phyloP scores from a whole-genome alignment of 2,888 invertebrate species.

The Ophion slaviceki region DNA sequence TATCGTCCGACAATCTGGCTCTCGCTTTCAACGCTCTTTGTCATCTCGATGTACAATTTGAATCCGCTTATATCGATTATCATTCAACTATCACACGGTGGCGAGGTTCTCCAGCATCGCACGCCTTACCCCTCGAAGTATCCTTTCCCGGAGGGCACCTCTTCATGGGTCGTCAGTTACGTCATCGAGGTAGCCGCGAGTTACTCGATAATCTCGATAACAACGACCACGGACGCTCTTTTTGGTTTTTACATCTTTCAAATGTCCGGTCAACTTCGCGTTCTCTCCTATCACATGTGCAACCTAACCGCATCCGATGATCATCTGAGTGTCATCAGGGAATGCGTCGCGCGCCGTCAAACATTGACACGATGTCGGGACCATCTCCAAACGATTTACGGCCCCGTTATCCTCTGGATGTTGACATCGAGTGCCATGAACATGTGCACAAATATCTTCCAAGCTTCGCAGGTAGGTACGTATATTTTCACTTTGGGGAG shows the following conservation, averaged over 20 bases:
- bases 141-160: slow-evolving; percentile 65
- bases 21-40: slow-evolving; percentile 32
- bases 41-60: slow-evolving; percentile 39
- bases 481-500: too few species aligned
- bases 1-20: slow-evolving; percentile 47
- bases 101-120: slow-evolving; percentile 55
- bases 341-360: slow-evolving; percentile 63
- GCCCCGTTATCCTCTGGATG: slow-evolving; percentile 69
- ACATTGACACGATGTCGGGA: slow-evolving; percentile 64
- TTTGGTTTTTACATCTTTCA: slow-evolving; percentile 73
- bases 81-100: slow-evolving; percentile 42
- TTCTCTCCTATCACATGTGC: slow-evolving; percentile 57
- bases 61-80: slow-evolving; percentile 64
- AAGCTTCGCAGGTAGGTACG: slow-evolving; percentile 65
- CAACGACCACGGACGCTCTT: slow-evolving; percentile 69
- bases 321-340: slow-evolving; percentile 51
- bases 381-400: slow-evolving; percentile 69
- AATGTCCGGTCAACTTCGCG: slow-evolving; percentile 69
- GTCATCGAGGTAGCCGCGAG: slow-evolving; percentile 56
- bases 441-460: slow-evolving; percentile 73
- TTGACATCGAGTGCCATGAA: slow-evolving; percentile 69
- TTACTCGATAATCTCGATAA: slow-evolving; percentile 59
- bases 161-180: slow-evolving; percentile 65
- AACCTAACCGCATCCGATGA: slow-evolving; percentile 43
- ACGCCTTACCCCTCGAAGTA: slow-evolving; percentile 65